These are phyloP conservation scores for Plotosus lineatus DNA, from an alignment of 2,113 vertebrate species.

Conservation along the genomic window DNA sequence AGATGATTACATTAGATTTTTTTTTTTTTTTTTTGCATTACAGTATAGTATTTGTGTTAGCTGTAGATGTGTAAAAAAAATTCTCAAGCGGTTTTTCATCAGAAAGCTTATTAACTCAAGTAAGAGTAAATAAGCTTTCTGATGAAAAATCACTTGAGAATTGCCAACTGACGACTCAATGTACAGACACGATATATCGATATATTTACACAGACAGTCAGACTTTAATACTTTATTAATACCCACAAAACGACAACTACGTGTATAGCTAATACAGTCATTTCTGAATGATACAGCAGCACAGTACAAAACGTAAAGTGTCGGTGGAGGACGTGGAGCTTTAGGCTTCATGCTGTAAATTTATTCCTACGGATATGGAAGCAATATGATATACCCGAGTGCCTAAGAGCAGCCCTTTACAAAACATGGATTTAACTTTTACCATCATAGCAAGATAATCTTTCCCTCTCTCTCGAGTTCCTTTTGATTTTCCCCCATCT, in stretches of 20 bases:
- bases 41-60: not conserved
- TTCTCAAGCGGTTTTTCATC: not conserved
- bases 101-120: not conserved
- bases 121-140: no score
- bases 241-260: not conserved
- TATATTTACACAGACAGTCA: not conserved
- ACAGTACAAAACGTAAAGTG: not conserved
- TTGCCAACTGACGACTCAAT: not conserved
- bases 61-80: not conserved
- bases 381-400: not conserved
- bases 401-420: not conserved
- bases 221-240: not conserved
- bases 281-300: not conserved
- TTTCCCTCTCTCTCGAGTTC: not conserved
- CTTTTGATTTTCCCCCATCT: conserved; percentile 5
- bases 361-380: not conserved
- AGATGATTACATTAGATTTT: no score
- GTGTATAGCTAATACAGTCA: not conserved
- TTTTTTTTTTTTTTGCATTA: no score
- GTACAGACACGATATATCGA: no score
- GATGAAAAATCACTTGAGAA: no score
- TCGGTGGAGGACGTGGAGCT: not conserved
- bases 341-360: not conserved
- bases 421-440: conserved; percentile 10
- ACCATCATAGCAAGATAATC: conserved; percentile 25